These are phyloP conservation scores for Micrasema longulum DNA, from an alignment of 1,140 invertebrate genomes.

Conservation along the genomic window DNA sequence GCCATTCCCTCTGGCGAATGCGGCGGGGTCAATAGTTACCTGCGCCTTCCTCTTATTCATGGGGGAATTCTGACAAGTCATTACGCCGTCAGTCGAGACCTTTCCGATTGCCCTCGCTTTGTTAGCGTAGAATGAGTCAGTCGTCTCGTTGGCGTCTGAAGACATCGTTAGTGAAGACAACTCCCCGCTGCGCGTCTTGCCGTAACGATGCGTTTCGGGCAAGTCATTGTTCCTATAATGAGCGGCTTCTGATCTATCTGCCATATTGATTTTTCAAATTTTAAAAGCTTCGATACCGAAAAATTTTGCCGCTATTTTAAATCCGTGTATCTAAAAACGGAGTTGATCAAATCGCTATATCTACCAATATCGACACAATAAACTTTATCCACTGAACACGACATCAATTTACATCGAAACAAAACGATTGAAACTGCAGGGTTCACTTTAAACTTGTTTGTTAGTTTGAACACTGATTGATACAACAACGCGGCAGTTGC, in stretches of 20 bases:
- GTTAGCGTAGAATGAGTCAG: conserved; percentile 34
- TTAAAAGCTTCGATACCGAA: too few species aligned
- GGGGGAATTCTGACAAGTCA: conserved; percentile 52
- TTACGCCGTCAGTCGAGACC: conserved; percentile 35
- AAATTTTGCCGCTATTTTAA: too few species aligned
- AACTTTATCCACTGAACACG: conserved; percentile 30
- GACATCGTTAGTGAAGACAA: conserved; percentile 35
- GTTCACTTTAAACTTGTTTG: conserved; percentile 34
- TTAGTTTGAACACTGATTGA: conserved; percentile 29
- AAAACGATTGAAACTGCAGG: conserved; percentile 12
- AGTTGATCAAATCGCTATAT: background rate
- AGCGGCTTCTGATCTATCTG: conserved; percentile 38
- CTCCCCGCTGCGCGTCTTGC: conserved; percentile 34
- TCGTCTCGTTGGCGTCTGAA: conserved; percentile 16
- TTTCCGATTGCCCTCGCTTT: conserved; percentile 46
- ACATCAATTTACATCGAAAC: conserved; percentile 15
- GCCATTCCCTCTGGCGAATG: conserved; percentile 28
- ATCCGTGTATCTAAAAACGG: background rate
- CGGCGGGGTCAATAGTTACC: conserved; percentile 50
- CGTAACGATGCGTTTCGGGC: conserved; percentile 53
- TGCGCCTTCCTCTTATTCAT: conserved; percentile 45
- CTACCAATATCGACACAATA: conserved; percentile 3
- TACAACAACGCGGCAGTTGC: conserved; percentile 15
- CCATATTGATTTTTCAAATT: conserved; percentile 43
- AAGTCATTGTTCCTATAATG: conserved; percentile 51